Conservation (phyloP, 1,140 invertebrate species). For the Drosophila auraria region DNA sequence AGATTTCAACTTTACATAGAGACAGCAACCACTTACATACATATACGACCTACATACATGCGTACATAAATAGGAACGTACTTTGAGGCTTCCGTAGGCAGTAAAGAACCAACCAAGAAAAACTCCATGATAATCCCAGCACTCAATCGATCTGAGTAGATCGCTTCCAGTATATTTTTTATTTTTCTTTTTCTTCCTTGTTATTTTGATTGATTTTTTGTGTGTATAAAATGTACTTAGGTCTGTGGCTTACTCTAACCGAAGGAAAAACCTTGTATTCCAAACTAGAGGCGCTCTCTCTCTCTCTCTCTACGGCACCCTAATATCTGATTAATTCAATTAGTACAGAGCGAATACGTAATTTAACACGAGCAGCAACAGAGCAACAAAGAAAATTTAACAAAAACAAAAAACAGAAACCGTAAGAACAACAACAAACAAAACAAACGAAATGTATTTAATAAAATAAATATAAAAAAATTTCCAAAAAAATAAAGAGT, state of each 20-base stretch:
- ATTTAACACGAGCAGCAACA: constrained; percentile 60
- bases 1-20: constrained; percentile 68
- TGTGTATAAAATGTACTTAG: constrained; percentile 45
- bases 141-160: constrained; percentile 10
- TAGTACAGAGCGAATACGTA: constrained; percentile 55
- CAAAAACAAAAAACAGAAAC: constrained; percentile 48
- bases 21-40: constrained; percentile 34
- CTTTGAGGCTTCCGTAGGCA: constrained; percentile 64
- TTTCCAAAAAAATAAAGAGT: constrained; percentile 26
- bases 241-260: constrained; percentile 35
- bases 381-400: constrained; percentile 47
- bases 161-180: not conserved
- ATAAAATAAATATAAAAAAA: constrained; percentile 73
- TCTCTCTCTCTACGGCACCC: constrained; percentile 35
- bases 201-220: constrained; percentile 8
- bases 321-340: constrained; percentile 56
- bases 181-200: not conserved
- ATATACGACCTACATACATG: constrained; percentile 24
- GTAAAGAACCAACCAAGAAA: constrained; percentile 37
- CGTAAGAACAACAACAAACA: constrained; percentile 27
- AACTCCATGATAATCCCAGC: constrained; percentile 16
- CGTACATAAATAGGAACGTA: constrained; percentile 28
- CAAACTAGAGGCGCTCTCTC: constrained; percentile 24
- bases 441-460: constrained; percentile 78
- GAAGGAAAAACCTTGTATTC: constrained; percentile 30